These are phyloP conservation scores for Nesogale talazaci DNA, from an alignment of 2,113 vertebrate species.

Conservation along the genomic window DNA sequence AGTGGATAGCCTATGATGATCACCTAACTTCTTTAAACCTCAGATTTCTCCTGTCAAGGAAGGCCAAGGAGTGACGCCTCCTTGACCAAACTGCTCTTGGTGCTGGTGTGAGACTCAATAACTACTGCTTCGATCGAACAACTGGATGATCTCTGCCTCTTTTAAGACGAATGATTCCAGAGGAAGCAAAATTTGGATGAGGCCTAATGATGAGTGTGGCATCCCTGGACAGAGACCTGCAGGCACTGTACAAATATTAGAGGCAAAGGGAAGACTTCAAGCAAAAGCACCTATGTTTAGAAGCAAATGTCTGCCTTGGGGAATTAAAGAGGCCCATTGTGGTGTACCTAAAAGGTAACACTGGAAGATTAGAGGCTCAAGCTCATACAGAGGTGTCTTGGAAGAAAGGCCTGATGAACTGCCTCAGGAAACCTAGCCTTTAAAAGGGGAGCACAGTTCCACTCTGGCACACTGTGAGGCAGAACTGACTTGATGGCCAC, in stretches of 20 bases:
- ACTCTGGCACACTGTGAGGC: background rate
- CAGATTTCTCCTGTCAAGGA: background rate
- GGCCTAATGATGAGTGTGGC: background rate
- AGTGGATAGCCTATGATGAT: background rate
- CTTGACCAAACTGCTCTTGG: background rate
- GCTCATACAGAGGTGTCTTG: background rate
- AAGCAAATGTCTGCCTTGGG: background rate
- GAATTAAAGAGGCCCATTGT: background rate
- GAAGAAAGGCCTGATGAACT: background rate
- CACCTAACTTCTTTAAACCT: background rate
- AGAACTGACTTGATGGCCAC: background rate
- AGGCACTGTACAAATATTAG: background rate
- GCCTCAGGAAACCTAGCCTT: background rate
- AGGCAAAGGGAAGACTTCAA: slow-evolving; percentile 2
- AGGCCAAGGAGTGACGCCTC: background rate
- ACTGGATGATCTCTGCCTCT: background rate
- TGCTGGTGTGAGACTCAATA: background rate
- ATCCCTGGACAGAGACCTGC: background rate
- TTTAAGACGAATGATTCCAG: background rate
- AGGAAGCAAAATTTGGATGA: background rate
- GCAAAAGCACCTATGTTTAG: background rate
- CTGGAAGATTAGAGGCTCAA: background rate
- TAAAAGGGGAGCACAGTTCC: background rate
- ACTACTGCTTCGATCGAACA: background rate
- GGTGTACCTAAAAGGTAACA: background rate